These are phyloP conservation scores for Drosophila tropicalis DNA, from an alignment of 1,140 invertebrate species.

Conservation along the genomic window DNA sequence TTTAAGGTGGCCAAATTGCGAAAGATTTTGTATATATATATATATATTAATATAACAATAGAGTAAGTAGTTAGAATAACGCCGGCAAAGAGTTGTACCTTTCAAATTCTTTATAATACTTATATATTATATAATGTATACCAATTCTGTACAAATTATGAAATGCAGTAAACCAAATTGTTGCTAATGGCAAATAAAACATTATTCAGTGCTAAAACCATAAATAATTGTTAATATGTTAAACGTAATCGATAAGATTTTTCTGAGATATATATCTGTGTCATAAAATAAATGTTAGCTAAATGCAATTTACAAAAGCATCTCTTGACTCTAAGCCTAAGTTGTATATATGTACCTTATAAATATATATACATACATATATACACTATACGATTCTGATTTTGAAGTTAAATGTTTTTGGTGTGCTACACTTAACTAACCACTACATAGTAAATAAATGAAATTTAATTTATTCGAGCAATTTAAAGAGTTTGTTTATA, in stretches of 20 bases:
- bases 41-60: slow-evolving; percentile 31
- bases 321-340: slow-evolving; percentile 11
- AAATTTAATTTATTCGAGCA: slow-evolving; percentile 59
- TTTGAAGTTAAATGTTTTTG: slow-evolving; percentile 57
- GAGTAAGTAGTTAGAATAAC: slow-evolving; percentile 30
- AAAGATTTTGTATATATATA: slow-evolving; percentile 35
- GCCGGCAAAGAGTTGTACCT: slow-evolving; percentile 74
- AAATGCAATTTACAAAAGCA: slow-evolving; percentile 46
- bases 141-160: background rate
- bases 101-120: slow-evolving; percentile 36
- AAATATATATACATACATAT: slow-evolving; percentile 32
- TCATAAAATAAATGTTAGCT: slow-evolving; percentile 43
- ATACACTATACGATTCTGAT: slow-evolving; percentile 48
- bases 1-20: slow-evolving; percentile 45
- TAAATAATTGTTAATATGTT: slow-evolving; percentile 59
- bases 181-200: slow-evolving; percentile 59
- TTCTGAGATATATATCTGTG: slow-evolving; percentile 59
- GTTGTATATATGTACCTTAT: slow-evolving; percentile 16
- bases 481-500: slow-evolving; percentile 25
- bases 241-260: slow-evolving; percentile 34
- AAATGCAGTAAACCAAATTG: slow-evolving; percentile 54
- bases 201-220: slow-evolving; percentile 48
- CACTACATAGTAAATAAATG: slow-evolving; percentile 62
- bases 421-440: slow-evolving; percentile 20
- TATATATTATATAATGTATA: slow-evolving; percentile 31